A percentile compares a stretch with the other conserved stretches of the same genome.
phyloP scores from a whole-genome alignment of 1,140 invertebrate genomes.

The Stratiolaelaps scimitus region DNA sequence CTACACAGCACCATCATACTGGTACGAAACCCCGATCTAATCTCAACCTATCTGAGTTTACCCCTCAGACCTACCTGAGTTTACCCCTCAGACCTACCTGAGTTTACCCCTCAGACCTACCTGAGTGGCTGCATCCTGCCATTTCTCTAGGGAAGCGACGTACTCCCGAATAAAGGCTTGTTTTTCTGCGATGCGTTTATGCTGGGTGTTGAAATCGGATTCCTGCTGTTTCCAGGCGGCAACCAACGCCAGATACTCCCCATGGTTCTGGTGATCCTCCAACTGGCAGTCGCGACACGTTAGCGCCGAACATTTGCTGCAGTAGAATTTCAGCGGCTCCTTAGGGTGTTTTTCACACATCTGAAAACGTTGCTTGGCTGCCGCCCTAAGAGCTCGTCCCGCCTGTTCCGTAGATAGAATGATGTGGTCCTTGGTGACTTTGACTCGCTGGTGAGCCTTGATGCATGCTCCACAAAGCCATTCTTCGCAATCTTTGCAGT shows the following conservation, averaged over 20 bases:
- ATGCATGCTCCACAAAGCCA: slow-evolving; percentile 82
- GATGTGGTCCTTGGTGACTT: slow-evolving; percentile 81
- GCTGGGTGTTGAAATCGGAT: slow-evolving; percentile 52
- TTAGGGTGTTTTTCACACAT: slow-evolving; percentile 62
- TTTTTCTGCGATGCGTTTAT: slow-evolving; percentile 72
- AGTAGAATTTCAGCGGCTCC: slow-evolving; percentile 72
- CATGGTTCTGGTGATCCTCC: slow-evolving; percentile 73
- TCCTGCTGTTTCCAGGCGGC: slow-evolving; percentile 70
- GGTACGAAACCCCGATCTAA: too few species aligned
- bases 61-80: too few species aligned
- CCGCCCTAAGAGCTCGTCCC: slow-evolving; percentile 47
- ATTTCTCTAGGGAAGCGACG: slow-evolving; percentile 13
- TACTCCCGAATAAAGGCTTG: slow-evolving; percentile 50
- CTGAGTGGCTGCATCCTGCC: background rate
- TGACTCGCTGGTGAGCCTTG: slow-evolving; percentile 59
- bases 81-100: too few species aligned
- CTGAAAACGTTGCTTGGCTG: slow-evolving; percentile 48
- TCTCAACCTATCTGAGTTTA: too few species aligned
- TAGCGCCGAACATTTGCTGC: slow-evolving; percentile 74
- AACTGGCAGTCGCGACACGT: slow-evolving; percentile 84
- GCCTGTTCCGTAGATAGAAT: slow-evolving; percentile 71
- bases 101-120: too few species aligned
- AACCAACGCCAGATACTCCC: slow-evolving; percentile 70
- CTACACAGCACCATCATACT: too few species aligned
- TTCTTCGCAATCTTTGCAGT: slow-evolving; percentile 70